Conservation (phyloP, 2,113 vertebrate genomes). For the Myanophis thanlyinensis region DNA sequence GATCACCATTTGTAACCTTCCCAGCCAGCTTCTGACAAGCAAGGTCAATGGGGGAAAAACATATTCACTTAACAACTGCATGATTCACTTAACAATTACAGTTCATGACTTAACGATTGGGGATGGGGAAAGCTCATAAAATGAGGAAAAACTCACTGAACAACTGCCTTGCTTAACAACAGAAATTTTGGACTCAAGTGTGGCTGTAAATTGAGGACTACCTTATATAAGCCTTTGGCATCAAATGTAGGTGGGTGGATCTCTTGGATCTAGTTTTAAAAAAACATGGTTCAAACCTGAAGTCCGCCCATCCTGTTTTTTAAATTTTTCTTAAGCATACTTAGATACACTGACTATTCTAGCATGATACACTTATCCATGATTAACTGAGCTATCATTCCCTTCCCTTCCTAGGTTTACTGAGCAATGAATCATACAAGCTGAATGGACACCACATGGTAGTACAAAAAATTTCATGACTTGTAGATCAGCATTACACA, state of each 20-base stretch:
- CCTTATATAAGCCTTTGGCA: background rate
- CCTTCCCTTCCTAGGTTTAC: background rate
- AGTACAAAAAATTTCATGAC: background rate
- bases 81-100: too few species aligned
- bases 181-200: too few species aligned
- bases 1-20: too few species aligned
- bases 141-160: too few species aligned
- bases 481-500: background rate
- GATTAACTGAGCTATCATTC: background rate
- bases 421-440: background rate
- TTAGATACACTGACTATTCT: background rate
- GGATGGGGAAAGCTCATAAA: too few species aligned
- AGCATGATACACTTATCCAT: background rate
- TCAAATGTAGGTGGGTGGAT: background rate
- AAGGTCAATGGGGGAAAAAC: too few species aligned
- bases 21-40: too few species aligned
- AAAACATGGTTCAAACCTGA: background rate
- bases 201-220: background rate
- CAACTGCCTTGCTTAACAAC: too few species aligned
- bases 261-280: background rate
- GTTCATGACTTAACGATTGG: too few species aligned
- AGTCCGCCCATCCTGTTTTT: background rate
- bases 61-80: too few species aligned
- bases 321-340: background rate
- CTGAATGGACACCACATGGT: background rate